These are phyloP conservation scores for Plectrocnemia conspersa DNA, from an alignment of 1,140 invertebrate species.

Conservation along the genomic window DNA sequence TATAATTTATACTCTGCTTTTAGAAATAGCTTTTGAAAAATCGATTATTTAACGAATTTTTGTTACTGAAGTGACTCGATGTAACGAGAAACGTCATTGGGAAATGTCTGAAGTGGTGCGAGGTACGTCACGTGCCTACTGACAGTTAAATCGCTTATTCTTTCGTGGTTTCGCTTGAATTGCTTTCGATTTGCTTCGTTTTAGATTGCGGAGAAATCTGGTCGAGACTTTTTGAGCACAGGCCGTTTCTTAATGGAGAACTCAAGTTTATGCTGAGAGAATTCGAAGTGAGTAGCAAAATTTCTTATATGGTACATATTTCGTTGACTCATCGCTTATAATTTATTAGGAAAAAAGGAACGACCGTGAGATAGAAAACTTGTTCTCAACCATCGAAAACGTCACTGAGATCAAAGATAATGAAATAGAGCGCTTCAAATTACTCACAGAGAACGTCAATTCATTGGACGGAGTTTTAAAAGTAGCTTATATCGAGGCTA, in stretches of 20 bases:
- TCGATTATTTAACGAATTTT: no score
- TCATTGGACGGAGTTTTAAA: constrained; percentile 62
- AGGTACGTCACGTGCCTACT: no score
- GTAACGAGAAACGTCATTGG: no score
- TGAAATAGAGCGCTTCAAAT: constrained; percentile 60
- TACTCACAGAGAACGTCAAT: constrained; percentile 58
- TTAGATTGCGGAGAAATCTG: constrained; percentile 77
- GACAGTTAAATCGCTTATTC: no score
- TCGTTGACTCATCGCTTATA: constrained; percentile 5
- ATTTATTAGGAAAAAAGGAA: constrained; percentile 62
- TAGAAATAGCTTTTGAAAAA: no score
- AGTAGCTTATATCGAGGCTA: constrained; percentile 60
- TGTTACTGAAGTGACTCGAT: no score
- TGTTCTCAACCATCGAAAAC: constrained; percentile 72
- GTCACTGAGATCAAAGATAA: constrained; percentile 71
- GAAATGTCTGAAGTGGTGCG: no score
- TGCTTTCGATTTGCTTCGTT: no score
- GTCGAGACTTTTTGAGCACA: constrained; percentile 77
- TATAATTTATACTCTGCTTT: no score
- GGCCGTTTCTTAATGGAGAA: constrained; percentile 77
- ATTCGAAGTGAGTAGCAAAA: constrained; percentile 63
- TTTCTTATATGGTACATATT: constrained; percentile 23
- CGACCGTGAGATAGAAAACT: constrained; percentile 71
- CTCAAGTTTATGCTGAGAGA: constrained; percentile 75
- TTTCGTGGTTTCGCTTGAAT: no score